Conservation (phyloP, 2,113 vertebrate genomes). For the Daubentonia madagascariensis region DNA sequence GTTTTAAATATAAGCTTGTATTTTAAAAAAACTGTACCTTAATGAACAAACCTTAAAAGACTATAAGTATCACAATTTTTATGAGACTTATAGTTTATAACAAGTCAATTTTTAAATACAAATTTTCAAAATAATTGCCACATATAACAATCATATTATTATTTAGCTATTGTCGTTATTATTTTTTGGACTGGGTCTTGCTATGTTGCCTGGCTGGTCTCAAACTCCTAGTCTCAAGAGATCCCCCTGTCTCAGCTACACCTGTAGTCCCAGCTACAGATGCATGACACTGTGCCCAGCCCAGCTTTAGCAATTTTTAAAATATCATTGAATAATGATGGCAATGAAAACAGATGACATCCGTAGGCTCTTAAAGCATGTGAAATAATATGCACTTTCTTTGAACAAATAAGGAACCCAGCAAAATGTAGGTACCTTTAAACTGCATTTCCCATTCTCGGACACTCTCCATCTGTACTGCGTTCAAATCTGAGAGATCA, state of each 20-base stretch:
- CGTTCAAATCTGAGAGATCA: conserved; percentile 97
- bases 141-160: not conserved
- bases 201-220: not conserved
- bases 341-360: not conserved
- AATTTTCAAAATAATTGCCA: conserved; percentile 29
- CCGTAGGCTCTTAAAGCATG: not conserved
- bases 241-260: not conserved
- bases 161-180: not conserved
- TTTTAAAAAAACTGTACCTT: not conserved
- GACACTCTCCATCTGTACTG: conserved; percentile 99
- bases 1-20: conserved; percentile 22
- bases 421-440: conserved; percentile 87
- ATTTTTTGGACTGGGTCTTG: not conserved
- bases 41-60: not conserved
- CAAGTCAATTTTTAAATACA: conserved; percentile 1
- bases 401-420: not conserved
- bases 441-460: conserved; percentile 99
- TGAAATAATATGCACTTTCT: not conserved
- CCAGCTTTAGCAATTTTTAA: not conserved
- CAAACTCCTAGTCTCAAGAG: not conserved
- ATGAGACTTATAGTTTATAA: not conserved
- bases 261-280: not conserved
- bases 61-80: not conserved
- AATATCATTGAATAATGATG: not conserved
- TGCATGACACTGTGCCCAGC: not conserved